Conservation (phyloP, 2,113 vertebrate genomes). For the Mobula birostris region DNA sequence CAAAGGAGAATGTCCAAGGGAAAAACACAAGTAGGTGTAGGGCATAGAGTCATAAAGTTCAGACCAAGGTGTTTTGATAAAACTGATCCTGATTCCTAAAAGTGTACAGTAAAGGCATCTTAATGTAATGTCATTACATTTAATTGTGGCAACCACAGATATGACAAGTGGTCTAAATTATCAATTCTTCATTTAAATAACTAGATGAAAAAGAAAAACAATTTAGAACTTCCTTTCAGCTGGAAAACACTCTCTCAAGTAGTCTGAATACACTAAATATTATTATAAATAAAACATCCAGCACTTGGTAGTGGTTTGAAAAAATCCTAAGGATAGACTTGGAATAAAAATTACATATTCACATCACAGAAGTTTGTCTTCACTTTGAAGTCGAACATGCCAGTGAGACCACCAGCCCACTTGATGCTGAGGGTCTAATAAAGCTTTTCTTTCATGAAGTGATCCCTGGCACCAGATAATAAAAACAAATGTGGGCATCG, state of each 20-base stretch:
- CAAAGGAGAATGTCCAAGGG: too few species aligned
- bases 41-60: not conserved
- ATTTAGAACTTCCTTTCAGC: not conserved
- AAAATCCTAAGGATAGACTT: too few species aligned
- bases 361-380: constrained; percentile 4
- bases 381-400: constrained; percentile 24
- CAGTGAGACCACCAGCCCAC: constrained; percentile 34
- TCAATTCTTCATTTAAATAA: not conserved
- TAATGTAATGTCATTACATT: not conserved
- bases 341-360: constrained; percentile 9
- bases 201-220: not conserved
- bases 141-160: not conserved
- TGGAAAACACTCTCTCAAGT: not conserved
- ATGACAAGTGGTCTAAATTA: not conserved
- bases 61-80: not conserved
- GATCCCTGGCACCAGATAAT: constrained; percentile 38
- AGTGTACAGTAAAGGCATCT: not conserved
- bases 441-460: constrained; percentile 39
- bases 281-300: not conserved
- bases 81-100: not conserved
- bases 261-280: not conserved
- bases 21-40: too few species aligned
- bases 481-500: constrained; percentile 39
- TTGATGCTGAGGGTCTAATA: constrained; percentile 38
- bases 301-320: too few species aligned